phyloP scores from a whole-genome alignment of 2,797 vertebrate genomes.

The Heliangelus exortis region DNA sequence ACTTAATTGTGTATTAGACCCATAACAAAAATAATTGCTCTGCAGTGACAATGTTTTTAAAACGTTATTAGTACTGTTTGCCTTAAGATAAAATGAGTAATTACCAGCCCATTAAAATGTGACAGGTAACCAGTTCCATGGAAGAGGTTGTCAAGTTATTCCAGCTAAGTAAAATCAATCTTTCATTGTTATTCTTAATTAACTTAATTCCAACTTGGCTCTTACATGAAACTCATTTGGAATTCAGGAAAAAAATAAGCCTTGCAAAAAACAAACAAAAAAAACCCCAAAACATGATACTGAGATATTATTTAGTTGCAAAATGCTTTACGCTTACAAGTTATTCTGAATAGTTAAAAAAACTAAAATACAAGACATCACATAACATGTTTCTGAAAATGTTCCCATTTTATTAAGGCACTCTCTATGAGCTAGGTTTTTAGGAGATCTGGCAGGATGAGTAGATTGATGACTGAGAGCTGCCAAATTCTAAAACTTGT shows the following conservation, averaged over 20 bases:
- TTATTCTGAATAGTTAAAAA: neutral
- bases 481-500: neutral
- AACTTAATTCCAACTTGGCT: neutral
- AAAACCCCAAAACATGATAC: neutral
- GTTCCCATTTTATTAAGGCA: neutral
- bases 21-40: constrained; percentile 37
- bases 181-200: neutral
- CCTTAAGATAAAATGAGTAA: constrained; percentile 63
- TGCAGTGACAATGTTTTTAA: constrained; percentile 30
- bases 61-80: constrained; percentile 34
- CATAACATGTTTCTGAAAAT: fast-evolving
- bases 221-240: neutral
- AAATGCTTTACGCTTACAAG: neutral
- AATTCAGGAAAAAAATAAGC: neutral
- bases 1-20: constrained; percentile 58
- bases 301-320: neutral
- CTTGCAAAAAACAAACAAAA: neutral
- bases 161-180: neutral
- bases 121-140: constrained; percentile 34
- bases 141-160: constrained; percentile 21
- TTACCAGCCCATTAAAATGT: constrained; percentile 48
- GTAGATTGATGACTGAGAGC: neutral
- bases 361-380: neutral
- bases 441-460: neutral
- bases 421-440: neutral